Conservation (phyloP, 2,113 vertebrate genomes). For the Cervus canadensis region DNA sequence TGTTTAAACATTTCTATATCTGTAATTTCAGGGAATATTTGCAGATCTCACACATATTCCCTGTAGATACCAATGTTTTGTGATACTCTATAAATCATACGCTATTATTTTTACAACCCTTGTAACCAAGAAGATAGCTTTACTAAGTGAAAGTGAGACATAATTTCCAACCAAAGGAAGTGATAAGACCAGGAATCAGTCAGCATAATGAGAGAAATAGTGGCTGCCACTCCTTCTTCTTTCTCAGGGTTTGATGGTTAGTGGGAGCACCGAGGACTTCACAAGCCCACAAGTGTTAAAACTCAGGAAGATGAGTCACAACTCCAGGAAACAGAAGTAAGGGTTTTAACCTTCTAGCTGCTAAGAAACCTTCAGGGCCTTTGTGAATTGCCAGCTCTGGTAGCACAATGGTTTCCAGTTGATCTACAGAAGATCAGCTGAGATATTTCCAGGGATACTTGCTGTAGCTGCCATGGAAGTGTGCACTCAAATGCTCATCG, state of each 20-base stretch:
- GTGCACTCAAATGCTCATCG: not conserved
- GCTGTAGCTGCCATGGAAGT: not conserved
- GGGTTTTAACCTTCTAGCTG: not conserved
- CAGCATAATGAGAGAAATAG: not conserved
- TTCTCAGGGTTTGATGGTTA: not conserved
- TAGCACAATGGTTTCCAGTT: not conserved
- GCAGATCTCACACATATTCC: not conserved
- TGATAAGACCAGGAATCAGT: not conserved
- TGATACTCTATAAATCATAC: not conserved
- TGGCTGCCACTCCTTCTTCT: not conserved
- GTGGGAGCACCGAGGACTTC: too few species aligned
- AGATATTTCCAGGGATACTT: not conserved
- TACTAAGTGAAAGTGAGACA: not conserved
- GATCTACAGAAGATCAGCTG: not conserved
- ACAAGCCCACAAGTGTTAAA: not conserved
- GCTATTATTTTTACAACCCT: not conserved
- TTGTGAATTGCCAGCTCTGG: not conserved
- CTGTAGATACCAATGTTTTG: not conserved
- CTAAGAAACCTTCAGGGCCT: not conserved
- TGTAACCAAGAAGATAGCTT: not conserved
- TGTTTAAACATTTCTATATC: slow-evolving; percentile 33
- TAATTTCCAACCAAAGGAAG: not conserved
- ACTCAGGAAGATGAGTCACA: not conserved
- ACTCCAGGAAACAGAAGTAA: not conserved
- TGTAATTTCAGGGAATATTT: slow-evolving; percentile 19